Evolutionary conservation across 2,888 invertebrate species (phyloP).

Genomic region (Tortrix viridana): DNA sequence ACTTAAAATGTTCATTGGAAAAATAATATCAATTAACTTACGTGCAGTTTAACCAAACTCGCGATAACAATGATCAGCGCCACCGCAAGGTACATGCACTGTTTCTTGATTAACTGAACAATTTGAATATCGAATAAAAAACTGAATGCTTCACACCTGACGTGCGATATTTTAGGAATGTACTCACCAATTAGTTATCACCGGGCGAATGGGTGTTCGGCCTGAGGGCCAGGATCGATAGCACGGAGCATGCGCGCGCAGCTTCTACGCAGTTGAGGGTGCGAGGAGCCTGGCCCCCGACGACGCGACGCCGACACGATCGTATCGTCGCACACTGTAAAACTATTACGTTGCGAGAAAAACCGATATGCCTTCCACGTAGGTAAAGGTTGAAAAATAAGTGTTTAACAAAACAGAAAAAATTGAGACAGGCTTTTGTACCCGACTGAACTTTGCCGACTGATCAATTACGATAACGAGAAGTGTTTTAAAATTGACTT

Average conservation of each 20-base stretch:
- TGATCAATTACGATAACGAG: too few species aligned
- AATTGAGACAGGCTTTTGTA: too few species aligned
- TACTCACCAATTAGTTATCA: constrained; percentile 71
- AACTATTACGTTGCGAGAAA: background rate
- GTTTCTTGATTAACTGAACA: constrained; percentile 49
- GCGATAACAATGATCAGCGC: constrained; percentile 78
- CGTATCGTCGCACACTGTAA: constrained; percentile 6
- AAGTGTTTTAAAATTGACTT: too few species aligned
- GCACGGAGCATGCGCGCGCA: constrained; percentile 62
- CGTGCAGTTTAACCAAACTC: constrained; percentile 78
- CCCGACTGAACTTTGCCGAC: too few species aligned
- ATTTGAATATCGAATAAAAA: constrained; percentile 28
- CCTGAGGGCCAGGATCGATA: constrained; percentile 57
- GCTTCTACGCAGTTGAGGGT: constrained; percentile 27
- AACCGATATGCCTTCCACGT: too few species aligned
- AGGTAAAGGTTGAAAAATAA: too few species aligned
- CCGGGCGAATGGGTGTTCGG: constrained; percentile 61
- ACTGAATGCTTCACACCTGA: constrained; percentile 44
- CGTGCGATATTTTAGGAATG: constrained; percentile 57
- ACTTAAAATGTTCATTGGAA: background rate
- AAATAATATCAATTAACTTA: constrained; percentile 58
- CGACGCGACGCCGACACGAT: constrained; percentile 8
- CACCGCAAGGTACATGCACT: constrained; percentile 81
- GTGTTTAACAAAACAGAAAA: too few species aligned
- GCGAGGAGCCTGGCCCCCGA: background rate